These are phyloP conservation scores for Dryobates pubescens DNA, from an alignment of 2,797 vertebrate genomes.

Conservation along the genomic window DNA sequence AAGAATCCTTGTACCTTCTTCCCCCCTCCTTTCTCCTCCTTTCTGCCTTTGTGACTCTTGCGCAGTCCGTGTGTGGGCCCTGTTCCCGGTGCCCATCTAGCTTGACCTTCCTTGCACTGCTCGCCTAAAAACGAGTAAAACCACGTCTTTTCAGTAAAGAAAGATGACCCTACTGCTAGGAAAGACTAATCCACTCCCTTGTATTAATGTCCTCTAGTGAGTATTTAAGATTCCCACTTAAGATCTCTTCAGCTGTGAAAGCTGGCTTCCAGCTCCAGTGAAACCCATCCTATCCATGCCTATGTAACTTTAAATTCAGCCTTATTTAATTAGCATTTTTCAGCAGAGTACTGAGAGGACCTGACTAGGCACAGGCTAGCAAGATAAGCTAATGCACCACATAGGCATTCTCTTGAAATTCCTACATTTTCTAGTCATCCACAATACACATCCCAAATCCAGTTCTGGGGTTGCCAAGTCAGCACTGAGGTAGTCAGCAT, in stretches of 20 bases:
- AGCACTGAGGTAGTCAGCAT: not conserved
- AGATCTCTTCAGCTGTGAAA: not conserved
- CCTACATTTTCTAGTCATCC: not conserved
- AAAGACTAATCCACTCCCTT: not conserved
- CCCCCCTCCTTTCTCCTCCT: not conserved
- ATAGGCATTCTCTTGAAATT: not conserved
- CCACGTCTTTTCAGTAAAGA: not conserved
- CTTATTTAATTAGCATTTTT: constrained; percentile 7
- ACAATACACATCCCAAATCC: not conserved
- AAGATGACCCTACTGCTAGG: not conserved
- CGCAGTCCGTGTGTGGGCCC: rapidly evolving
- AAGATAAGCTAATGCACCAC: not conserved
- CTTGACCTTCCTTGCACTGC: not conserved
- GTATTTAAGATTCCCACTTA: not conserved
- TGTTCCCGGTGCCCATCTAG: not conserved
- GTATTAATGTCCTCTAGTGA: not conserved
- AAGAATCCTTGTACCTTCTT: not conserved
- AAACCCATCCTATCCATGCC: not conserved
- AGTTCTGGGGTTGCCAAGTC: not conserved
- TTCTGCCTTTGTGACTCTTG: not conserved
- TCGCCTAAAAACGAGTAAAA: not conserved
- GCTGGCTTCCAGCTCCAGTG: not conserved
- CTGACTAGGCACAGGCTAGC: not conserved
- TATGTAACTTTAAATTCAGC: not conserved
- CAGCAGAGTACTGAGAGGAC: not conserved